Evolutionary conservation across 2,113 vertebrate species (phyloP).

Genomic region (Myotis lucifugus): DNA sequence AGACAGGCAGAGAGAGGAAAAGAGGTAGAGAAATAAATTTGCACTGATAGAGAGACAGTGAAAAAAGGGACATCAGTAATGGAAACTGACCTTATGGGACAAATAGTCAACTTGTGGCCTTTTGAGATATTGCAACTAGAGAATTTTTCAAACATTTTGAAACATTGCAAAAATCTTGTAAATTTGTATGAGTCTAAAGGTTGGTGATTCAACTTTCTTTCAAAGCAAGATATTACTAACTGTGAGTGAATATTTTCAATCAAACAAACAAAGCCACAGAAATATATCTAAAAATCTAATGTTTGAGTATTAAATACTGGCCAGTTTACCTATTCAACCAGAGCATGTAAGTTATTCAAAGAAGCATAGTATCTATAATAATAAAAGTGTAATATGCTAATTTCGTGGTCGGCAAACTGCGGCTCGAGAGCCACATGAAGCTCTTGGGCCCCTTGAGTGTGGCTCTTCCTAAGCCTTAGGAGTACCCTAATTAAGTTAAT

Average conservation of each 20-base stretch:
- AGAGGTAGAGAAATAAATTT: background rate
- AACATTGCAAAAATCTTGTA: slow-evolving; percentile 3
- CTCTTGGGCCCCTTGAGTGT: too few relatives aligned
- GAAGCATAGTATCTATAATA: background rate
- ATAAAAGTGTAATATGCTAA: too few relatives aligned
- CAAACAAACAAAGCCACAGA: background rate
- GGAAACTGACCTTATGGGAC: background rate
- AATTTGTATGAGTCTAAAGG: background rate
- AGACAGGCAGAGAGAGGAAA: background rate
- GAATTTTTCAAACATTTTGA: slow-evolving; percentile 17
- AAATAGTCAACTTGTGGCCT: background rate
- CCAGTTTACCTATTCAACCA: background rate
- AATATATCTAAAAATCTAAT: background rate
- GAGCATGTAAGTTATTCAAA: background rate
- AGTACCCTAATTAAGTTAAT: too few relatives aligned
- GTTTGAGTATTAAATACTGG: background rate
- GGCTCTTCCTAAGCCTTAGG: too few relatives aligned
- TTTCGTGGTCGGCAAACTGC: too few relatives aligned
- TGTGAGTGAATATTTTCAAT: background rate
- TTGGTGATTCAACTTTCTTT: background rate
- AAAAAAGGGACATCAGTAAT: background rate
- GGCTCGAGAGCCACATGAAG: too few relatives aligned
- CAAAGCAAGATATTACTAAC: background rate
- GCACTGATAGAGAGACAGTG: background rate
- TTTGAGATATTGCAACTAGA: background rate